Evolutionary conservation across 1,140 invertebrate species (phyloP).

Genomic region (Danaus melanippus): DNA sequence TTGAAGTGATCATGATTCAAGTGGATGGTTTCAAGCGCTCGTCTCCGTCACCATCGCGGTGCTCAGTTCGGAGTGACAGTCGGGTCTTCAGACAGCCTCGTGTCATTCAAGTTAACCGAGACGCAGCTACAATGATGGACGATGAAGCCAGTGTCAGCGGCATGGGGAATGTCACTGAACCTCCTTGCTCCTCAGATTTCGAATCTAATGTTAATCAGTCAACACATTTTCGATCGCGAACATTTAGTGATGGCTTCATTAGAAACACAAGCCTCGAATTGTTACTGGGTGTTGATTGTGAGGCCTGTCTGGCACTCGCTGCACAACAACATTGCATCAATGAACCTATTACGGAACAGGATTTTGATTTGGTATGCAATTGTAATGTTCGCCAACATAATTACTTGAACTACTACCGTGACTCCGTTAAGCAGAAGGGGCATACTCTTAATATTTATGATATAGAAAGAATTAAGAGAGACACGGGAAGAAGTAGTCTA

Average conservation of each 20-base stretch:
- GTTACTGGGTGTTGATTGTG: conserved; percentile 64
- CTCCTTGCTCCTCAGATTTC: conserved; percentile 31
- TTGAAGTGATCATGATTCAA: conserved; percentile 47
- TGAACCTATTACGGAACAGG: conserved; percentile 51
- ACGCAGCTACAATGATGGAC: conserved; percentile 69
- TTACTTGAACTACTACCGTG: conserved; percentile 49
- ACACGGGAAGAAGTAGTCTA: conserved; percentile 45
- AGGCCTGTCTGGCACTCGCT: conserved; percentile 59
- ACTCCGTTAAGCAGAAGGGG: conserved; percentile 42
- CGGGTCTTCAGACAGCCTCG: conserved; percentile 56
- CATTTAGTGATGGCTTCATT: conserved; percentile 68
- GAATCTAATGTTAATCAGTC: conserved; percentile 36
- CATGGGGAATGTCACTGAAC: conserved; percentile 18
- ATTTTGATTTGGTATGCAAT: conserved; percentile 65
- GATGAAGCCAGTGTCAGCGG: conserved; percentile 35
- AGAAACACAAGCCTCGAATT: conserved; percentile 68
- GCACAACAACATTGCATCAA: conserved; percentile 52
- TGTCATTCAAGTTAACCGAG: conserved; percentile 67
- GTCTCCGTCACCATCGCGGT: conserved; percentile 59
- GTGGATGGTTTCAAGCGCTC: conserved; percentile 52
- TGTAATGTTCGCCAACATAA: conserved; percentile 64
- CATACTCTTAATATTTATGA: conserved; percentile 61
- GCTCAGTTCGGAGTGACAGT: conserved; percentile 59
- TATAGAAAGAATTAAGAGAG: conserved; percentile 58
- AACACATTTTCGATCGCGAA: conserved; percentile 58